A percentile compares a stretch with the other conserved stretches of the same genome.
Evolutionary conservation across 1,140 invertebrate species (phyloP).

Genomic region (Sitophilus oryzae): DNA sequence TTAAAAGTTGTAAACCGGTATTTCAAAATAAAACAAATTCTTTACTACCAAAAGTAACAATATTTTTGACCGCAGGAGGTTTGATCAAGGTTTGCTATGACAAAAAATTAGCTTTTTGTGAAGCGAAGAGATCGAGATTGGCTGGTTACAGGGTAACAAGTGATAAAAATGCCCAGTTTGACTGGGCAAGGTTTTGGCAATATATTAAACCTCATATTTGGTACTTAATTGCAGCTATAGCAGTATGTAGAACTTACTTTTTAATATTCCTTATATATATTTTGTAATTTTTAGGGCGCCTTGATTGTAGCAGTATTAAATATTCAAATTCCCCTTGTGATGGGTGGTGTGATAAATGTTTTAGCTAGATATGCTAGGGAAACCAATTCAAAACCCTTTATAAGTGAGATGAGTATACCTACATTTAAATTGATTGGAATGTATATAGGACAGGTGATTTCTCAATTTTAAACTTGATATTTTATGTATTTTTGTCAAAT

Average conservation of each 20-base stretch:
- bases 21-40: too few relatives aligned
- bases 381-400: slow-evolving; percentile 46
- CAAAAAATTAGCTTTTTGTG: slow-evolving; percentile 33
- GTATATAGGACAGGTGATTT: slow-evolving; percentile 64
- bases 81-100: slow-evolving; percentile 27
- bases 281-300: slow-evolving; percentile 59
- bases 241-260: slow-evolving; percentile 44
- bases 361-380: slow-evolving; percentile 52
- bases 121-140: slow-evolving; percentile 34
- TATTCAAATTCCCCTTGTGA: slow-evolving; percentile 69
- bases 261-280: slow-evolving; percentile 9
- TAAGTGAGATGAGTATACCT: slow-evolving; percentile 59
- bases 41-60: slow-evolving; percentile 24
- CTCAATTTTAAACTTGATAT: slow-evolving; percentile 18
- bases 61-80: slow-evolving; percentile 26
- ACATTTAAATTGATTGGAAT: slow-evolving; percentile 58
- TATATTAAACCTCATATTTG: slow-evolving; percentile 55
- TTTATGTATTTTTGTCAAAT: slow-evolving; percentile 25
- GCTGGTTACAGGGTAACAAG: slow-evolving; percentile 29
- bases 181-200: slow-evolving; percentile 59
- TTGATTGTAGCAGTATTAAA: slow-evolving; percentile 73
- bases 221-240: slow-evolving; percentile 51
- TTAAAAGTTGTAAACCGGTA: too few relatives aligned
- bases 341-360: slow-evolving; percentile 73
- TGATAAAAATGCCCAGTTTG: slow-evolving; percentile 48